phyloP scores from a whole-genome alignment of 2,888 invertebrate species.

The Nasonia oneida region DNA sequence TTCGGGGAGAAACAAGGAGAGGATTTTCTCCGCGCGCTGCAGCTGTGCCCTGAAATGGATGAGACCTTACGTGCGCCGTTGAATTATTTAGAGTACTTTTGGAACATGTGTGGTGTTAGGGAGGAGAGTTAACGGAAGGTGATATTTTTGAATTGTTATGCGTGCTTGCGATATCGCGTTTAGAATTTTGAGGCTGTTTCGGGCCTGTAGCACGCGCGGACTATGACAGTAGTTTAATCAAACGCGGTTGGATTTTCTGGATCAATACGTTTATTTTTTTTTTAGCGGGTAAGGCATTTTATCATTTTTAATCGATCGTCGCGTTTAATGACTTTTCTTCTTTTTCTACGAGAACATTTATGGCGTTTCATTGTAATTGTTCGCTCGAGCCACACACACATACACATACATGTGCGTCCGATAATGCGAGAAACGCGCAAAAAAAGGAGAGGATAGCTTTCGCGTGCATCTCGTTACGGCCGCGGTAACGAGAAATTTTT shows the following conservation, averaged over 20 bases:
- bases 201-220: neutral
- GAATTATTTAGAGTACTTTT: slow-evolving; percentile 11
- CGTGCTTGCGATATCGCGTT: neutral
- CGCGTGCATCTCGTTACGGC: neutral
- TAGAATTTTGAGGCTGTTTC: neutral
- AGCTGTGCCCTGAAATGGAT: neutral
- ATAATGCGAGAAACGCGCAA: neutral
- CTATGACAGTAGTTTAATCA: neutral
- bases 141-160: slow-evolving; percentile 4
- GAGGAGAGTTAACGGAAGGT: neutral
- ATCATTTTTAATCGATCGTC: neutral
- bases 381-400: neutral
- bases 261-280: neutral
- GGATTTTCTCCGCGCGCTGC: neutral
- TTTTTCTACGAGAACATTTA: neutral
- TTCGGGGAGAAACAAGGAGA: neutral
- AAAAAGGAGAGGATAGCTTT: neutral
- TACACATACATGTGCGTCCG: neutral
- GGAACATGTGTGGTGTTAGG: neutral
- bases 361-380: neutral
- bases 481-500: neutral
- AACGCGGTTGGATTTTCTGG: neutral
- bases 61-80: neutral
- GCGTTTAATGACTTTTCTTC: slow-evolving; percentile 14
- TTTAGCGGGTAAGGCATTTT: too few relatives aligned